A percentile compares a stretch with the other conserved stretches of the same genome.
phyloP scores from a whole-genome alignment of 2,888 invertebrate genomes.

The Ectemnius cavifrons region DNA sequence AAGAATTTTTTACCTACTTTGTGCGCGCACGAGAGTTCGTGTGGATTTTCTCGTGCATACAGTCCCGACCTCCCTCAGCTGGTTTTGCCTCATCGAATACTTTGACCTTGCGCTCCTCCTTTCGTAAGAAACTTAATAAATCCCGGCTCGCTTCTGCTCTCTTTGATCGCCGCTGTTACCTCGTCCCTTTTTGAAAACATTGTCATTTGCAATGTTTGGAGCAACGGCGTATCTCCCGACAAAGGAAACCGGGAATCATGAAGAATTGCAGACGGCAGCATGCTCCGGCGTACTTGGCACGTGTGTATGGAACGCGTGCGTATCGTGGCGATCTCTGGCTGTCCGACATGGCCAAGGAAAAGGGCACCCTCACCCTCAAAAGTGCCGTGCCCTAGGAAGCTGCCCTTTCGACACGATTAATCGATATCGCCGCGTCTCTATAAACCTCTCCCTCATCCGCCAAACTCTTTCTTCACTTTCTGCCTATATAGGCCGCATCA shows the following conservation, averaged over 20 bases:
- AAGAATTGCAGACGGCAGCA: conserved; percentile 57
- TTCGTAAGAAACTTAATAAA: background rate
- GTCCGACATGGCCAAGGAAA: conserved; percentile 33
- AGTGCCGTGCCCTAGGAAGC: conserved; percentile 58
- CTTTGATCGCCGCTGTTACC: background rate
- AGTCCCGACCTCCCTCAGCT: background rate
- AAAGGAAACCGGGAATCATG: conserved; percentile 50
- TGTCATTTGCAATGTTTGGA: conserved; percentile 8
- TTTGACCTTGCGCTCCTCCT: background rate
- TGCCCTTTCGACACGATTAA: conserved; percentile 66
- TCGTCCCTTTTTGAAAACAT: too few relatives aligned
- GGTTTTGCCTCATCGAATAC: background rate
- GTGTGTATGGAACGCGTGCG: background rate
- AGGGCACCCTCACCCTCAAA: conserved; percentile 59
- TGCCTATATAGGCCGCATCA: background rate
- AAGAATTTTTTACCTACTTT: too few relatives aligned
- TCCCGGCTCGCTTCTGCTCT: background rate
- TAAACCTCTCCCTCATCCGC: conserved; percentile 53
- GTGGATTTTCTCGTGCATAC: too few relatives aligned
- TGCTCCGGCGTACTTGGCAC: conserved; percentile 43
- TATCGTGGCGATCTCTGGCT: background rate
- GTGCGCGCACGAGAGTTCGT: too few relatives aligned
- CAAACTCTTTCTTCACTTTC: conserved; percentile 52
- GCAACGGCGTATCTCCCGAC: conserved; percentile 38
- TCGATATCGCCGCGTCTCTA: conserved; percentile 68